Percentiles rank a stretch among this genome's conserved stretches.
Conservation (phyloP, 1,140 invertebrate species). For the Bursaphelenchus mucronatus region DNA sequence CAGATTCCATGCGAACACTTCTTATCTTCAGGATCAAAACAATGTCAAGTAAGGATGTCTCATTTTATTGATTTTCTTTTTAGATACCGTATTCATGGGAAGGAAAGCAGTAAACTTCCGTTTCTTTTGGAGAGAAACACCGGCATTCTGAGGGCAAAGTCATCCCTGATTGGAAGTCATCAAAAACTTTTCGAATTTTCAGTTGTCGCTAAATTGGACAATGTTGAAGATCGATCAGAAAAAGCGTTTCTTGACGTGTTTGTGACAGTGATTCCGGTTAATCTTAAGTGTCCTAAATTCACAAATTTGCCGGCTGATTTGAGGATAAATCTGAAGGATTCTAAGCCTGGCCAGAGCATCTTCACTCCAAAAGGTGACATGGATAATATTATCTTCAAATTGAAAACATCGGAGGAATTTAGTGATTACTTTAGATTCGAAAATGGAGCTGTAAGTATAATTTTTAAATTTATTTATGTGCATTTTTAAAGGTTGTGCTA, state of each 20-base stretch:
- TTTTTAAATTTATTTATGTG: too few relatives aligned
- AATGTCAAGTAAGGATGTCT: conserved; percentile 26
- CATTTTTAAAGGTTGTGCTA: too few relatives aligned
- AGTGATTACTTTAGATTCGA: too few relatives aligned
- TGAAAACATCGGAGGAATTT: conserved; percentile 44
- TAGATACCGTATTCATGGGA: conserved; percentile 21
- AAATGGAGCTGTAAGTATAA: too few relatives aligned
- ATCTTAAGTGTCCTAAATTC: conserved; percentile 44
- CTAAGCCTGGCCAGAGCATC: conserved; percentile 1
- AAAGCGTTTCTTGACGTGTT: conserved; percentile 4
- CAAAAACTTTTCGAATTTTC: conserved; percentile 24
- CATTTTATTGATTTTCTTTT: background rate
- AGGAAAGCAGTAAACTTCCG: conserved; percentile 27
- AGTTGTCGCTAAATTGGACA: conserved; percentile 29
- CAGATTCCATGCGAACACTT: conserved; percentile 36
- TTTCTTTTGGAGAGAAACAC: conserved; percentile 33
- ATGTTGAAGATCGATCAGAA: conserved; percentile 14
- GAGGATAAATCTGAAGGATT: conserved; percentile 13
- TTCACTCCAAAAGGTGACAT: conserved; percentile 18
- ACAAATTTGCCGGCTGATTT: conserved; percentile 26
- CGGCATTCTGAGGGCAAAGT: conserved; percentile 33
- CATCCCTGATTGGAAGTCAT: conserved; percentile 2
- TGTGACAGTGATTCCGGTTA: conserved; percentile 24
- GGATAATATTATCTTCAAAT: conserved; percentile 51
- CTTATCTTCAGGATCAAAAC: conserved; percentile 21